A percentile compares a stretch with the other conserved stretches of the same genome.
Evolutionary conservation across 2,888 invertebrate species (phyloP).

Genomic region (Baccha elongata): DNA sequence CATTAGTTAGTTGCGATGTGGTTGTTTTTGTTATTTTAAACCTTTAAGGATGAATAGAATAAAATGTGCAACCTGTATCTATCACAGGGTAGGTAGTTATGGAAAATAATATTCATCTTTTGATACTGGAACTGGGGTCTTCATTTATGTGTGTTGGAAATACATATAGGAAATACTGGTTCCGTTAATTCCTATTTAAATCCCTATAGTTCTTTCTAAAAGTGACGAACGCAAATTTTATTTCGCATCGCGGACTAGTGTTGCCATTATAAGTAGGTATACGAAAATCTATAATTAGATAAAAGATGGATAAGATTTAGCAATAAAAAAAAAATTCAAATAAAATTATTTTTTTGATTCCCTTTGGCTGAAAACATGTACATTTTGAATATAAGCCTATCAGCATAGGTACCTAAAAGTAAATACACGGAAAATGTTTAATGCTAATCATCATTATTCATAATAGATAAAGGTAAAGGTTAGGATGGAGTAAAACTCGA

Average conservation of each 20-base stretch:
- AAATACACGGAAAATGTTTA: no score
- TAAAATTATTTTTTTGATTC: no score
- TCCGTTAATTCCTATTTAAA: background rate
- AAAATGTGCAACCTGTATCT: conserved; percentile 39
- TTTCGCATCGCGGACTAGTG: conserved; percentile 19
- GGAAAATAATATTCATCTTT: conserved; percentile 23
- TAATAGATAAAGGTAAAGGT: no score
- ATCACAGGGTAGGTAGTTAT: background rate
- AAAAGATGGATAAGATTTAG: no score
- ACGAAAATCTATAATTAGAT: no score
- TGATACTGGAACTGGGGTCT: conserved; percentile 1
- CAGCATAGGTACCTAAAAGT: no score
- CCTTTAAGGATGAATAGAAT: background rate
- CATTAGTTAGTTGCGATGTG: background rate
- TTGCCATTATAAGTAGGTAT: conserved; percentile 31
- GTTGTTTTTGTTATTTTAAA: conserved; percentile 24
- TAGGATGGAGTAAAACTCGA: no score
- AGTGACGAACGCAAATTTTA: background rate
- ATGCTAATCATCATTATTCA: no score
- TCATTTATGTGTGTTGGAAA: background rate
- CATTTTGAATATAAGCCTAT: no score
- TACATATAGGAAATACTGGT: no score
- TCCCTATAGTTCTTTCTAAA: background rate
- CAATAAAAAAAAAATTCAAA: no score
- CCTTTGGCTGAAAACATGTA: no score